Conservation (phyloP, 2,797 vertebrate genomes). For the Uromys caudimaculatus region DNA sequence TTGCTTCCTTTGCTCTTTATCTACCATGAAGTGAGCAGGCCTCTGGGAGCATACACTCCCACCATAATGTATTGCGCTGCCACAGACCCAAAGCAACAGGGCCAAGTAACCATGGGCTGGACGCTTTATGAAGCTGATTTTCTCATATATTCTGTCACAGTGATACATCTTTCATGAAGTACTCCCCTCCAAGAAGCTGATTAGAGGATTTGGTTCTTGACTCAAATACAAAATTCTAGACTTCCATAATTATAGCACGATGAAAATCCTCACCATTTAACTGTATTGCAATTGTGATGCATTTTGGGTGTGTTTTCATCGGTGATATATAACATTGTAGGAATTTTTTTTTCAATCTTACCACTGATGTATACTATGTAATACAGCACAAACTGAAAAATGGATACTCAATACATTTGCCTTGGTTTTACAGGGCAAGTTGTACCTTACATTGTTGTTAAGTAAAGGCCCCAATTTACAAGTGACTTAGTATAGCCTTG, state of each 20-base stretch:
- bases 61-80: neutral
- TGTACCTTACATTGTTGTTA: neutral
- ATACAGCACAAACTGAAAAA: neutral
- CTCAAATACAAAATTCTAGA: neutral
- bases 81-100: neutral
- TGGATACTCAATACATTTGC: neutral
- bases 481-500: neutral
- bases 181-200: neutral
- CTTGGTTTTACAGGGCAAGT: neutral
- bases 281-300: neutral
- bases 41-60: neutral
- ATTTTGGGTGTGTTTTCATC: neutral
- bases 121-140: neutral
- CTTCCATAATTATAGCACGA: neutral
- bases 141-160: neutral
- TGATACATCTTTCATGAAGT: neutral
- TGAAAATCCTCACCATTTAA: neutral
- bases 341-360: neutral
- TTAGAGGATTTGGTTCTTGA: neutral
- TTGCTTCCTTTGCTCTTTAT: neutral
- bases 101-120: neutral
- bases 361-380: neutral
- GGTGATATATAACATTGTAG: neutral
- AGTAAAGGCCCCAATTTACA: neutral
- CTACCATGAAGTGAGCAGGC: neutral